These are phyloP conservation scores for Melanerpes formicivorus DNA, from an alignment of 2,113 vertebrate species.

Conservation along the genomic window DNA sequence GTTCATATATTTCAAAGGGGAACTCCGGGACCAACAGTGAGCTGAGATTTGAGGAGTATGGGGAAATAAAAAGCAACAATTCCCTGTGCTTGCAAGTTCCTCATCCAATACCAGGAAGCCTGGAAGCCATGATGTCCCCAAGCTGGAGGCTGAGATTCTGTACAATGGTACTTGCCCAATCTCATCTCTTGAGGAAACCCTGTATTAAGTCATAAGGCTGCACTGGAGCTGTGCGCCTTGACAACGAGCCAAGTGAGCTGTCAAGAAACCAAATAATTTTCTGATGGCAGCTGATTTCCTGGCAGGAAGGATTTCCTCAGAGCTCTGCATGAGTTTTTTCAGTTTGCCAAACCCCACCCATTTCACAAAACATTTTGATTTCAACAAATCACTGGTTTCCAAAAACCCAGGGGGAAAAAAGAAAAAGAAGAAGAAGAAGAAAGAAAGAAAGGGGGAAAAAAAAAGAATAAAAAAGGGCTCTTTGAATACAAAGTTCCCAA, in stretches of 20 bases:
- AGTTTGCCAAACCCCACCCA: conserved; percentile 34
- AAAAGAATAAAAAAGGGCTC: not conserved
- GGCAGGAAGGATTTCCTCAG: conserved; percentile 42
- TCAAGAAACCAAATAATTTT: conserved; percentile 47
- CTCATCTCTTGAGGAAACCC: not conserved
- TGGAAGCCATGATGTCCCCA: not conserved
- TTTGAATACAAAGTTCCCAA: conserved; percentile 18
- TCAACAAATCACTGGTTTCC: conserved; percentile 45
- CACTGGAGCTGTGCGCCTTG: not conserved
- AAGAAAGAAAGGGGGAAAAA: not conserved
- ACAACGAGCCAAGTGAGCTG: not conserved
- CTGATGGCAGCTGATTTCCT: conserved; percentile 45
- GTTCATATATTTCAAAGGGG: conserved; percentile 17
- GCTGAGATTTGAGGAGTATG: not conserved
- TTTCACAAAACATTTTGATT: conserved; percentile 44
- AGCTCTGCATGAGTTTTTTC: conserved; percentile 17
- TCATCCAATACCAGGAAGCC: not conserved
- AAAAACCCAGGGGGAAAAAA: not conserved
- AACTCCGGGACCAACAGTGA: not conserved
- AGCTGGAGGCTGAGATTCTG: not conserved
- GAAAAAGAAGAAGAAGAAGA: no score
- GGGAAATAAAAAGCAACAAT: not conserved
- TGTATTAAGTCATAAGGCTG: not conserved
- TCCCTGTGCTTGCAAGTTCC: not conserved
- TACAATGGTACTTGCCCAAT: not conserved